Conservation (phyloP, 2,888 invertebrate species). For the Diploptera punctata region DNA sequence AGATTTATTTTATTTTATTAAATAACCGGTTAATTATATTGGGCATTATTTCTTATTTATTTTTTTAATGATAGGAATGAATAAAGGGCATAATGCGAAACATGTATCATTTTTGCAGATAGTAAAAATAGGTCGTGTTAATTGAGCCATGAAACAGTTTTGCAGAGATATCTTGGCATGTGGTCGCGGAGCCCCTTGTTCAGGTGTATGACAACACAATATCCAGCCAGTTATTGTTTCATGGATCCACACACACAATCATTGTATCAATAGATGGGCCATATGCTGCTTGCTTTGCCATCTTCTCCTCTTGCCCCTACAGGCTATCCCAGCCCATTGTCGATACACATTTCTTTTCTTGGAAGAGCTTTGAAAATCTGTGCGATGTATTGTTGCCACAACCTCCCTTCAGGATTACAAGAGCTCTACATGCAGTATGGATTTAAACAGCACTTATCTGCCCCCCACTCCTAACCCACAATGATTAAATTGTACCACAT, state of each 20-base stretch:
- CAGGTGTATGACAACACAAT: constrained; percentile 37
- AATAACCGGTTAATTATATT: no score
- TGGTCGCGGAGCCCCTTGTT: constrained; percentile 25
- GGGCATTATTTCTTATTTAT: no score
- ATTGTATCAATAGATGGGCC: constrained; percentile 35
- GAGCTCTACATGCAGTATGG: background rate
- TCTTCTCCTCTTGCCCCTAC: constrained; percentile 23
- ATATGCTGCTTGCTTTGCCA: constrained; percentile 17
- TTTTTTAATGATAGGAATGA: no score
- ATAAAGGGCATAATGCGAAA: no score
- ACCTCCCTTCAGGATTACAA: constrained; percentile 6
- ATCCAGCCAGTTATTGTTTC: constrained; percentile 36
- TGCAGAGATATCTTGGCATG: background rate
- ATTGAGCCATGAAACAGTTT: background rate
- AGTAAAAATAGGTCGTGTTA: background rate
- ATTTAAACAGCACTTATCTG: constrained; percentile 7
- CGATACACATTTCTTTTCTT: constrained; percentile 10
- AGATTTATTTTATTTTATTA: no score
- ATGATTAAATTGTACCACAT: constrained; percentile 9
- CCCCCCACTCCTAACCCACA: background rate
- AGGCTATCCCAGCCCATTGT: constrained; percentile 21
- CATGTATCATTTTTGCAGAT: background rate
- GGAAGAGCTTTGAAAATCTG: constrained; percentile 9
- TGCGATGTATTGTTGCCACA: constrained; percentile 8
- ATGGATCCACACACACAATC: constrained; percentile 29